phyloP scores from a whole-genome alignment of 2,888 invertebrate species.

The Myathropa florea region DNA sequence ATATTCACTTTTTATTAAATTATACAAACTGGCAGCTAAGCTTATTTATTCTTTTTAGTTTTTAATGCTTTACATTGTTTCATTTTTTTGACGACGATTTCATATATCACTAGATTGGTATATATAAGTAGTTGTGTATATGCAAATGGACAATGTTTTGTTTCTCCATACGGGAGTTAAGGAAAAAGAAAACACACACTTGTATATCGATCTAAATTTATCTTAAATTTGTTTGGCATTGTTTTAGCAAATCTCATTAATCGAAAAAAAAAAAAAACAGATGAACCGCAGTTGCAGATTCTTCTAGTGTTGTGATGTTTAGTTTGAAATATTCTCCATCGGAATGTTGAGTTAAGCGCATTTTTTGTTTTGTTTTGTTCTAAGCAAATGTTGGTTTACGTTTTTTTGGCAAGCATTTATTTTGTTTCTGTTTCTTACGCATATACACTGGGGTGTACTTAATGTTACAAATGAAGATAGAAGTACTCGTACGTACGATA shows the following conservation, averaged over 20 bases:
- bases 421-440: not conserved
- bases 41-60: slow-evolving; percentile 25
- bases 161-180: slow-evolving; percentile 32
- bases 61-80: slow-evolving; percentile 37
- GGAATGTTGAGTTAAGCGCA: slow-evolving; percentile 54
- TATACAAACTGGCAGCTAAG: slow-evolving; percentile 69
- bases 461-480: not conserved
- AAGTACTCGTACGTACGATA: not conserved
- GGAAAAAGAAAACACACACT: slow-evolving; percentile 16
- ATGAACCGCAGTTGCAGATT: not conserved
- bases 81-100: slow-evolving; percentile 1
- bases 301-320: slow-evolving; percentile 38
- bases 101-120: slow-evolving; percentile 9
- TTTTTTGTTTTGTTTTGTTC: not conserved
- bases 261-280: not conserved
- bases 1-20: slow-evolving; percentile 88
- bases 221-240: slow-evolving; percentile 50
- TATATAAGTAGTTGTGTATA: slow-evolving; percentile 43
- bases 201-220: slow-evolving; percentile 13
- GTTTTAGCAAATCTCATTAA: slow-evolving; percentile 36
- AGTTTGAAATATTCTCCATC: slow-evolving; percentile 11
- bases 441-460: slow-evolving; percentile 8
- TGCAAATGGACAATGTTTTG: slow-evolving; percentile 55
- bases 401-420: slow-evolving; percentile 46
- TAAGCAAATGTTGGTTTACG: slow-evolving; percentile 26